phyloP scores from a whole-genome alignment of 1,140 invertebrate species.

The Harlomillsia oculata region DNA sequence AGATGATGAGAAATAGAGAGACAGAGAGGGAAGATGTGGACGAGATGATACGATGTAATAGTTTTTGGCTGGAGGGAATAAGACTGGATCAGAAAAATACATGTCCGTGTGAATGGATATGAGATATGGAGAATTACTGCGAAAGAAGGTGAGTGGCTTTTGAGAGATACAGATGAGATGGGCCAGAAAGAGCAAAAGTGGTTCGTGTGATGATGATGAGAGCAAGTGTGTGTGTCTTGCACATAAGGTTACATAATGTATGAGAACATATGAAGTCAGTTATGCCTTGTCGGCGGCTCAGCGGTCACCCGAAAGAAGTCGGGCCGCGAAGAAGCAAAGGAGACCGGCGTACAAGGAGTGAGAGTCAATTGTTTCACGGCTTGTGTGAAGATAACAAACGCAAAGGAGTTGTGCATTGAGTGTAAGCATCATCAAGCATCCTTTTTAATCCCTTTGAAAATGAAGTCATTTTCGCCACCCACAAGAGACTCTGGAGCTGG shows the following conservation, averaged over 20 bases:
- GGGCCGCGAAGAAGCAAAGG: constrained; percentile 3
- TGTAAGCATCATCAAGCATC: constrained; percentile 30
- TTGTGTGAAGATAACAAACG: constrained; percentile 32
- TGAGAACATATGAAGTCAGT: too few relatives aligned
- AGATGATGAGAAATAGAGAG: too few relatives aligned
- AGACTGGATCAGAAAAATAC: too few relatives aligned
- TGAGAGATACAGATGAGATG: background rate
- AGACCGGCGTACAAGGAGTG: constrained; percentile 6
- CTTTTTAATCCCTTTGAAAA: constrained; percentile 34
- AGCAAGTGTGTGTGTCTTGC: background rate
- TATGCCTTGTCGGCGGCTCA: too few relatives aligned
- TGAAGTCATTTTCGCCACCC: constrained; percentile 35
- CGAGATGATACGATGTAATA: too few relatives aligned
- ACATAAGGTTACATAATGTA: too few relatives aligned
- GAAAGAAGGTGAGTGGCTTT: too few relatives aligned
- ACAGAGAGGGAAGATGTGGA: too few relatives aligned
- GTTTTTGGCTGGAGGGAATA: too few relatives aligned
- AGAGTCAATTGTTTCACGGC: constrained; percentile 12
- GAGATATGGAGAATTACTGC: background rate
- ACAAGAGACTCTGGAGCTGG: constrained; percentile 23
- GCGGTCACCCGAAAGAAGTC: background rate
- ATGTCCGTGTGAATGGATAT: background rate
- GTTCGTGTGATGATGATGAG: background rate
- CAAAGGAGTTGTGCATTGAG: too few relatives aligned
- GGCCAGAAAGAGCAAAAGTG: background rate